Evolutionary conservation across 2,888 invertebrate genomes (phyloP).

Genomic region (Tetranychus truncatus): DNA sequence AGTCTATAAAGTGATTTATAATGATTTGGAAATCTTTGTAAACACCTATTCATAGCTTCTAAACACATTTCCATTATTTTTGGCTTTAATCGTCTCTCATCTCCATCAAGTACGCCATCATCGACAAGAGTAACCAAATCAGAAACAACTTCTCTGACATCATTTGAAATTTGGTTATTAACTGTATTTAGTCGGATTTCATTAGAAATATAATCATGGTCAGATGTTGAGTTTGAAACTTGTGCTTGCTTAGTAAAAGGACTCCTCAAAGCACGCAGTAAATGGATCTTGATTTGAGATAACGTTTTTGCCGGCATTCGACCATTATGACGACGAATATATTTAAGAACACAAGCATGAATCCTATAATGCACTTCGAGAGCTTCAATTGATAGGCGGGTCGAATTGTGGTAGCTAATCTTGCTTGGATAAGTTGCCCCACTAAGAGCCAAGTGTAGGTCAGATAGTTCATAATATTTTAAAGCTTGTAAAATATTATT

Average conservation of each 20-base stretch:
- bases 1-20: constrained; percentile 79
- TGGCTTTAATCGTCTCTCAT: constrained; percentile 7
- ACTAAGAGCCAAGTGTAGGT: constrained; percentile 54
- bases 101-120: constrained; percentile 6
- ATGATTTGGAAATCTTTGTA: constrained; percentile 66
- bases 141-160: constrained; percentile 9
- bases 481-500: constrained; percentile 36
- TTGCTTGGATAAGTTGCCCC: constrained; percentile 65
- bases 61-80: constrained; percentile 48
- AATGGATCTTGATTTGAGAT: constrained; percentile 13
- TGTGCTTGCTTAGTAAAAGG: constrained; percentile 16
- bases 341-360: constrained; percentile 72
- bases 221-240: constrained; percentile 2
- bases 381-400: constrained; percentile 66
- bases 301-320: constrained; percentile 13
- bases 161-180: background rate
- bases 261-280: constrained; percentile 14
- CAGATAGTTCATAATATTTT: constrained; percentile 58
- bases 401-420: constrained; percentile 65
- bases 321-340: constrained; percentile 36
- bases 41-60: constrained; percentile 61
- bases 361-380: constrained; percentile 55
- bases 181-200: background rate
- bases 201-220: constrained; percentile 5
- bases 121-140: constrained; percentile 16